phyloP scores from a whole-genome alignment of 2,797 vertebrate genomes.

The Falco naumanni region DNA sequence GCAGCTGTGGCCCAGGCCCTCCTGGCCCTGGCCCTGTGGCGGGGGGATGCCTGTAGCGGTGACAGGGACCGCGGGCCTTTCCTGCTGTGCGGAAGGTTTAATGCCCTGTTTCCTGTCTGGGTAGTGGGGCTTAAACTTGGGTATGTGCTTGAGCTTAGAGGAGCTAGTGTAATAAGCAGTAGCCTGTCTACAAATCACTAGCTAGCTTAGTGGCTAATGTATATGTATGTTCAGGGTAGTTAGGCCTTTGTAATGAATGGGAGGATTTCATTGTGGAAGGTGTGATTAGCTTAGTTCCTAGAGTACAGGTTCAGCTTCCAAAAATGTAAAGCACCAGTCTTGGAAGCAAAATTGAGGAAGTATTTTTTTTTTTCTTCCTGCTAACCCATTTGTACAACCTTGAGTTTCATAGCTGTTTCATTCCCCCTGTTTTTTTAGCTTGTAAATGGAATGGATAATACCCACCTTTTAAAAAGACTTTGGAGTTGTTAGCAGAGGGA shows the following conservation, averaged over 20 bases:
- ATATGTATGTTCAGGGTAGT: neutral
- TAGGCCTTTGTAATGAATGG: neutral
- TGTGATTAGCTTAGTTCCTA: neutral
- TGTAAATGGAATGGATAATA: neutral
- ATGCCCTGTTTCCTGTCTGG: rapidly evolving
- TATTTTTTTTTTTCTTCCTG: neutral
- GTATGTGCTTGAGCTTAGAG: neutral
- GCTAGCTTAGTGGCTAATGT: neutral
- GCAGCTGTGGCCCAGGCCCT: no score
- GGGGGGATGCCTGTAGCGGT: rapidly evolving
- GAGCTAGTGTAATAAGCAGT: neutral
- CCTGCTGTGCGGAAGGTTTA: rapidly evolving
- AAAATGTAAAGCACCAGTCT: neutral
- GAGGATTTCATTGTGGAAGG: neutral
- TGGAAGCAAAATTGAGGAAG: neutral
- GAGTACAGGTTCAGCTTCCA: neutral
- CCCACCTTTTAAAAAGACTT: neutral
- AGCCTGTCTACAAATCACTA: neutral
- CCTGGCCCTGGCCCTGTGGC: no score
- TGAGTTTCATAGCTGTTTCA: neutral
- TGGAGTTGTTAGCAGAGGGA: neutral
- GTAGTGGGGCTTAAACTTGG: neutral
- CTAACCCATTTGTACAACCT: neutral
- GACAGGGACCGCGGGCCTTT: rapidly evolving
- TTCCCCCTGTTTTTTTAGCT: rapidly evolving